Evolutionary conservation across 2,888 invertebrate species (phyloP), one percentile per base, ranked within the genome.

Genomic region (Eugnorisma glareosa): DNA sequence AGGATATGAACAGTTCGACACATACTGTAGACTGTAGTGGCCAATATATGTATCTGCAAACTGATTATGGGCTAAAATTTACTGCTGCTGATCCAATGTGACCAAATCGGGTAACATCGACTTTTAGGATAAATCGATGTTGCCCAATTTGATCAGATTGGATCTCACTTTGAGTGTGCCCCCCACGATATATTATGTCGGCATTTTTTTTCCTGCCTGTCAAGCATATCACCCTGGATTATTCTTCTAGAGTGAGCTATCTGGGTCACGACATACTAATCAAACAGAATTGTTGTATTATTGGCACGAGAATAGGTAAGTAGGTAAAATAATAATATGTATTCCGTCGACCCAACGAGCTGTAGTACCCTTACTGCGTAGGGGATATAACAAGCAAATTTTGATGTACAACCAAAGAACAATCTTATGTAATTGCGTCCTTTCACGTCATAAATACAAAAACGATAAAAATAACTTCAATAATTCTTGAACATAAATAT

Each of bases 401-500:
- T 15, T 31, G 63, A 1, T 63, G 15, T 24, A 45, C n/a, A 8
- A 43, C 6, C 10, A 31, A 43, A 24, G 10, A 59, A 66, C n/a
- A 37, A 48, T 24, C 8, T 35, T n/a, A n/a, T 28, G 6, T 13
- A 24, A 18, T 35, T 43, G 15, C 6, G 64, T 45, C 28, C 15
- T 15, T 37, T 15, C 21, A 28, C 28, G 21, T n/a, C 21, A 5
- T n/a, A 21, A 37, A 45, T 45, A 48, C 13, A 6, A 72, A 0
- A 21, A 1, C 57, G 6, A 15, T 15, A 21, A 21, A 68, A 37
- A 10, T 57, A 57, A 28, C 24, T 48, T 54, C 1, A 51, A 11
- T 5, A 21, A 18, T 66, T 72, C 35, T 94, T 93, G 11, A 61
- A 24, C 11, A 24, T 4, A 40, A 61, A 64, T 28, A 40, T 64